phyloP scores from a whole-genome alignment of 2,888 invertebrate species.

The Microplitis deprimator region DNA sequence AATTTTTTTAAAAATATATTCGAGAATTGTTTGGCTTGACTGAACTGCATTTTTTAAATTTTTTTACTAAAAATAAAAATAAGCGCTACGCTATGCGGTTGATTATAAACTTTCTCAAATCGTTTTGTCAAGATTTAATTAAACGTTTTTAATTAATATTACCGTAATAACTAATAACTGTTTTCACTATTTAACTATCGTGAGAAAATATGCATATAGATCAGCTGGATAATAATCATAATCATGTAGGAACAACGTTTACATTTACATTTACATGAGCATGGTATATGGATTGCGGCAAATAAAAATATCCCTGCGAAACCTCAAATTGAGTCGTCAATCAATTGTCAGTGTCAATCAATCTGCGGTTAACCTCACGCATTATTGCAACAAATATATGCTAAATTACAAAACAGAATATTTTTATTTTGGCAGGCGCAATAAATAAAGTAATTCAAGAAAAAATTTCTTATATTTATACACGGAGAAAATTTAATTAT shows the following conservation, averaged over 20 bases:
- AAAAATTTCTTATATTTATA: too few relatives aligned
- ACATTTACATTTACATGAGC: background rate
- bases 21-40: conserved; percentile 3
- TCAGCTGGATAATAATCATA: background rate
- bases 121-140: background rate
- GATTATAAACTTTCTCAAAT: background rate
- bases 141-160: background rate
- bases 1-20: background rate
- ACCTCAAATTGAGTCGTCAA: conserved; percentile 1
- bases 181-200: background rate
- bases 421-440: background rate
- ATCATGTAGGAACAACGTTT: background rate
- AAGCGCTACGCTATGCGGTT: background rate
- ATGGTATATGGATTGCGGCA: background rate
- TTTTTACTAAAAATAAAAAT: background rate
- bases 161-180: background rate
- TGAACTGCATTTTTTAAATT: background rate
- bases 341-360: conserved; percentile 1
- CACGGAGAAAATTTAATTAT: too few relatives aligned
- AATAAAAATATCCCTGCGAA: background rate
- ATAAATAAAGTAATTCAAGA: too few relatives aligned
- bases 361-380: background rate
- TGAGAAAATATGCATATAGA: background rate
- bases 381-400: background rate
- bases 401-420: background rate